A percentile compares a stretch with the other conserved stretches of the same genome.
phyloP scores from a whole-genome alignment of 2,113 vertebrate species.

The Ophiodon elongatus region DNA sequence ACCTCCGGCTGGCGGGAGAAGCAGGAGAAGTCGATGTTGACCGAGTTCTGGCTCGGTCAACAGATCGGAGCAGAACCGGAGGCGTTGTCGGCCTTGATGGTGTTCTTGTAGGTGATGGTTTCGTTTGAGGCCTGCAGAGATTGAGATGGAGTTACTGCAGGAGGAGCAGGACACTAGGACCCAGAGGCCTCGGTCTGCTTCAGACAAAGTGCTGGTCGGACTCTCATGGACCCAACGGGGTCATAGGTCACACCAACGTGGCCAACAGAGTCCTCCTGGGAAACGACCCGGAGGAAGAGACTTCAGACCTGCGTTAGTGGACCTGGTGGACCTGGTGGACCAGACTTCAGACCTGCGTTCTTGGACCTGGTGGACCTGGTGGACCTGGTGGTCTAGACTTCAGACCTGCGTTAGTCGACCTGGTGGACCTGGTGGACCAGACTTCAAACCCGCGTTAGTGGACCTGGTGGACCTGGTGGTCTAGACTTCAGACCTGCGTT shows the following conservation, averaged over 20 bases:
- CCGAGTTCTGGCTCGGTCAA: neutral
- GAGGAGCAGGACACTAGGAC: neutral
- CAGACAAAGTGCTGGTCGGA: neutral
- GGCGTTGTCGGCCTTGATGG: neutral
- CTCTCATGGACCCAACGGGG: neutral
- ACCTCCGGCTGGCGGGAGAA: neutral
- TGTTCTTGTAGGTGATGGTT: neutral
- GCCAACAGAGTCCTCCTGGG: too few species aligned
- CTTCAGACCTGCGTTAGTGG: too few species aligned
- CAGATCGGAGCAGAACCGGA: neutral
- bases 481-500: too few species aligned
- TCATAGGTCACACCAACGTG: too few species aligned
- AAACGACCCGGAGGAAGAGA: neutral
- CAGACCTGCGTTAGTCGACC: too few species aligned
- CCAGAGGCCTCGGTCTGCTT: neutral
- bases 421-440: too few species aligned
- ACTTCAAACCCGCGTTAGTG: too few species aligned
- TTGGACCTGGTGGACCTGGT: too few species aligned
- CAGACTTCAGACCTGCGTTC: too few species aligned
- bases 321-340: too few species aligned
- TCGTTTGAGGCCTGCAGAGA: neutral
- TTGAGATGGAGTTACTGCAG: neutral
- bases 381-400: too few species aligned
- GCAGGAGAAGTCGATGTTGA: constrained; percentile 6
- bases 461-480: too few species aligned